Conservation (phyloP, 2,113 vertebrate species). For the Collichthys lucidus region DNA sequence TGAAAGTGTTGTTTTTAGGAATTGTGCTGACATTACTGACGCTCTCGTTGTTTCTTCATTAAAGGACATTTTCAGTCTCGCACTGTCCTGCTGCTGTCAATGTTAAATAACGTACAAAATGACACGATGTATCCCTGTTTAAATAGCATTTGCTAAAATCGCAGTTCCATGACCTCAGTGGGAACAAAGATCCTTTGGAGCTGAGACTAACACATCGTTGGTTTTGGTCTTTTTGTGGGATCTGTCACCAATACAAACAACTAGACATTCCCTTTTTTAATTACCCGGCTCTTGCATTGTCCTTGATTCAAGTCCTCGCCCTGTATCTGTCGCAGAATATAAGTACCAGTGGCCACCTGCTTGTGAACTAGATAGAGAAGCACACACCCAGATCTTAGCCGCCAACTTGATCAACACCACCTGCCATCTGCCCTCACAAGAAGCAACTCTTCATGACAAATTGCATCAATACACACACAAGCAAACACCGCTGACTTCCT, state of each 20-base stretch:
- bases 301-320: neutral
- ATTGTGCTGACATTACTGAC: neutral
- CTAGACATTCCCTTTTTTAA: neutral
- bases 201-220: neutral
- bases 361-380: slow-evolving; percentile 13
- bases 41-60: slow-evolving; percentile 12
- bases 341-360: slow-evolving; percentile 31
- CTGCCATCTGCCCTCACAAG: slow-evolving; percentile 58
- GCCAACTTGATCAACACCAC: slow-evolving; percentile 51
- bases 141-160: neutral
- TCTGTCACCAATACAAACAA: neutral
- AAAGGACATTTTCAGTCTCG: neutral
- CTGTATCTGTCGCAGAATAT: neutral
- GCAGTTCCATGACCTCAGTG: neutral
- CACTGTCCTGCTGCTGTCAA: neutral
- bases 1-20: slow-evolving; percentile 8
- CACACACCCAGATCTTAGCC: slow-evolving; percentile 20
- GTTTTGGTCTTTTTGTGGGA: neutral
- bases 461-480: slow-evolving; percentile 49
- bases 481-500: slow-evolving; percentile 31
- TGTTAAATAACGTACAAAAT: neutral
- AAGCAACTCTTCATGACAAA: slow-evolving; percentile 58
- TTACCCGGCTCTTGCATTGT: slow-evolving; percentile 1
- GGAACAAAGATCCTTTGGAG: neutral
- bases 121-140: neutral